phyloP scores from a whole-genome alignment of 2,113 vertebrate species.

The Sinosuthora webbiana region DNA sequence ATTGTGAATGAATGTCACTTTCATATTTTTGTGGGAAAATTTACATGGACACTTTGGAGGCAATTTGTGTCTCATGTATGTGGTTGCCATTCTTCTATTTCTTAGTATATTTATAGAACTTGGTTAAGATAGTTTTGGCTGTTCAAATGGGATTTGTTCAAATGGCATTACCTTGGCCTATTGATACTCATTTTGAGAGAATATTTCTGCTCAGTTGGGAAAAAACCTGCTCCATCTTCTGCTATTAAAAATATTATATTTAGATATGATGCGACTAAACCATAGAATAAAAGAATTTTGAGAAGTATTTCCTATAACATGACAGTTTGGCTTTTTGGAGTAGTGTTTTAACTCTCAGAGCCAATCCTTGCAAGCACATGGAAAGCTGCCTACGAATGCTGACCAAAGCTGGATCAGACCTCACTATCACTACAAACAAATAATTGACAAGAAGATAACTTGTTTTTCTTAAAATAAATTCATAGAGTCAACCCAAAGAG shows the following conservation, averaged over 20 bases:
- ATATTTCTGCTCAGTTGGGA: not conserved
- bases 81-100: not conserved
- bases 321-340: not conserved
- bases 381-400: not conserved
- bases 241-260: not conserved
- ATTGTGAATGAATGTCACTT: slow-evolving; percentile 58
- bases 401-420: not conserved
- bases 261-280: not conserved
- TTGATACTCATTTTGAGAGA: not conserved
- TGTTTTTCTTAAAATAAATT: not conserved
- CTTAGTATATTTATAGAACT: slow-evolving; percentile 10
- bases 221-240: not conserved
- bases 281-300: not conserved
- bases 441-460: not conserved
- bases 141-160: not conserved
- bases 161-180: not conserved
- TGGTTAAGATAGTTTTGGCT: not conserved
- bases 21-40: slow-evolving; percentile 51
- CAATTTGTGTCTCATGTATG: not conserved
- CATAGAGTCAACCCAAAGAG: not conserved
- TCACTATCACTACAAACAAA: not conserved
- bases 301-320: not conserved
- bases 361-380: not conserved
- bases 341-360: not conserved
- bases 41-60: slow-evolving; percentile 42